Evolutionary conservation across 2,797 vertebrate species (phyloP), one percentile per base, ranked within the genome.

Genomic region (Morus bassanus): DNA sequence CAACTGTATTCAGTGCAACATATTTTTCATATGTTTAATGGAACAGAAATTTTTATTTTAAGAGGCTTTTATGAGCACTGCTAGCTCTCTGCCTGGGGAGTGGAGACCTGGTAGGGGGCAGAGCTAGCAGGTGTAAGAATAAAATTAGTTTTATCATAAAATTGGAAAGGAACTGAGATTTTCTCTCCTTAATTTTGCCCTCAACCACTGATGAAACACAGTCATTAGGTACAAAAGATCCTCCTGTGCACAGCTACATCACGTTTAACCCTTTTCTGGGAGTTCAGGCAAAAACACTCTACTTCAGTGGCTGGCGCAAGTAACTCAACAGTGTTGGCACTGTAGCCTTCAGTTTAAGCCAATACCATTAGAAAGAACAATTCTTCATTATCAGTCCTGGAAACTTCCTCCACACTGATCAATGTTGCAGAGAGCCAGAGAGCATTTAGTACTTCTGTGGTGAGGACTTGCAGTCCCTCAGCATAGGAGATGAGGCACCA

Each of bases 11-110:
- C 92, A 96, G 87, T 95, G 89, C 91, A 97, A 97, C 94, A 96
- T 97, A 97, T 98, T 98, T 98, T 98, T 98, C 94, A 96, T 97
- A 97, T 96, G 94, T 97, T 98, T 98, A 98, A 98, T 97, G 96
- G 92, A 97, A 98, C 87, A 97, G 97, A 98, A 97, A 97, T 96
- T 98, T 98, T 97, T 98, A 97, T 97, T 97, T 96, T 97, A 97
- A 96, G 92, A 35, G 73, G 95, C 96, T 95, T 96, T 98, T 97
- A 96, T 83, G 93, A 91, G 76, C 84, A 88, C 91, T 96, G 67
- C 74, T 93, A 94, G 73, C 74, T 87, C 68, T 97, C 93, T 91
- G 90, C 85, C 86, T 85, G 94, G 93, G 92, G 82, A 97, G 19
- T 21, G 81, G 76, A 95, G 96, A 96, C 91, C 67, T 97, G 93